A percentile compares a stretch with the other conserved stretches of the same genome.
phyloP scores from a whole-genome alignment of 1,140 invertebrate genomes.

The Prorops nasuta region DNA sequence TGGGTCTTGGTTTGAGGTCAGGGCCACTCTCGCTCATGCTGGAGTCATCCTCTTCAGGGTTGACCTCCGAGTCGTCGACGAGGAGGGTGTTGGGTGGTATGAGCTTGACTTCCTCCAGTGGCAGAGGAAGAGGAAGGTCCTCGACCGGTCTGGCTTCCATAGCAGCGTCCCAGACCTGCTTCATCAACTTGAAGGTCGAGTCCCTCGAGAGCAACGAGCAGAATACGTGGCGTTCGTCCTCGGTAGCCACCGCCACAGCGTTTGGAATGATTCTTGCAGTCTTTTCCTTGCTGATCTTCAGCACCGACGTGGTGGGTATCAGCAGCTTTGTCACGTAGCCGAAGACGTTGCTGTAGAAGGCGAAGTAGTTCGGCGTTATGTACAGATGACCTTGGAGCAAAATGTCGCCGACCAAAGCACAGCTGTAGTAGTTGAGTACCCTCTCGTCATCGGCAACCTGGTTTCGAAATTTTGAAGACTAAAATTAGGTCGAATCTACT shows the following conservation, averaged over 20 bases:
- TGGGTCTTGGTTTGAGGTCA: constrained; percentile 41
- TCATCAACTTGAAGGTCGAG: constrained; percentile 81
- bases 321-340: constrained; percentile 87
- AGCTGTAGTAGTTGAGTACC: constrained; percentile 86
- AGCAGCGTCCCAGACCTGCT: constrained; percentile 68
- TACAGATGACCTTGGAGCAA: constrained; percentile 90
- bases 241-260: constrained; percentile 83
- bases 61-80: constrained; percentile 42
- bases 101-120: constrained; percentile 36
- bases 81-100: constrained; percentile 34
- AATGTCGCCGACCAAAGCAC: constrained; percentile 87
- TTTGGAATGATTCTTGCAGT: constrained; percentile 88
- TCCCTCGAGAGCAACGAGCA: constrained; percentile 86
- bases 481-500: constrained; percentile 37
- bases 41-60: constrained; percentile 52
- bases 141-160: constrained; percentile 34
- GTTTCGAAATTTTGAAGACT: constrained; percentile 39
- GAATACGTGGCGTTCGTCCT: constrained; percentile 84
- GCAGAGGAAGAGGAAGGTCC: constrained; percentile 22
- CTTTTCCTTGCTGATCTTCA: constrained; percentile 86
- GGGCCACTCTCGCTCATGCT: constrained; percentile 56
- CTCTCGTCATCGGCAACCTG: constrained; percentile 73
- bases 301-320: constrained; percentile 78
- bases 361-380: constrained; percentile 90
- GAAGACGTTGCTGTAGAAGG: constrained; percentile 93